Base-by-base conservation (phyloP, 2,888 invertebrate genomes). In the Ormyrus labotus region DNA sequence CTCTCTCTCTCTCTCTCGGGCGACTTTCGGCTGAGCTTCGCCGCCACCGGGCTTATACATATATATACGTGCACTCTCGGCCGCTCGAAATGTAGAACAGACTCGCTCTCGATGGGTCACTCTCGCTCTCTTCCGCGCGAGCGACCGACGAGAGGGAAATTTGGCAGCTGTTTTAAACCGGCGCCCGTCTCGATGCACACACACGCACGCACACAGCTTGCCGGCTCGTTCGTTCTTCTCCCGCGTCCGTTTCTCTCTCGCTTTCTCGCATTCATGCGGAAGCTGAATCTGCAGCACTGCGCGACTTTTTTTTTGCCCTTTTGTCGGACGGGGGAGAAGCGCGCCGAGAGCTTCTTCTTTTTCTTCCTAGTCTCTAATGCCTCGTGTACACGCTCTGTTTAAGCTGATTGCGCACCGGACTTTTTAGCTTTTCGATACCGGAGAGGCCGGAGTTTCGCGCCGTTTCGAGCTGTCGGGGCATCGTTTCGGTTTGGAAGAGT, bases 61-160 rank as follows among this genome's bases (percentile, higher is more conserved):
- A 68, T 48, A 7, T 48, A 3, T 48, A 3, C 34, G 81, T 63
- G 67, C 6, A 67, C 47, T 9, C 11, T 64, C 50, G 58, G 50
- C 45, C 73, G 80, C 19, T 19, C 70, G 81, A 87, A 84, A 89
- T 89, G 87, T 89, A 85, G 88, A 89, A 87, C 89, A 88, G 87
- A 87, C 87, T 89, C 88, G 86, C 88, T 89, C 87, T 90, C 89
- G 89, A 89, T 88, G 88, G 90, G 89, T 89, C 90, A 90, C 90
- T 90, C 89, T 90, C 89, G 84, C 89, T 90, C 90, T 88, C 88
- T 11, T 70, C 58, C 48, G 53, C 48, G 60, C 53, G 19, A 19
- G 13, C 47, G 55, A 34, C 34, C 10, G 60, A 34, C 86, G 90
- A 90, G 90, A 90, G 90, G 90, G 90, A 90, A 90, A 90, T 90